Evolutionary conservation across 1,140 invertebrate genomes (phyloP), one percentile per base, ranked within the genome.

Genomic region (Rhagoletis pomonella): DNA sequence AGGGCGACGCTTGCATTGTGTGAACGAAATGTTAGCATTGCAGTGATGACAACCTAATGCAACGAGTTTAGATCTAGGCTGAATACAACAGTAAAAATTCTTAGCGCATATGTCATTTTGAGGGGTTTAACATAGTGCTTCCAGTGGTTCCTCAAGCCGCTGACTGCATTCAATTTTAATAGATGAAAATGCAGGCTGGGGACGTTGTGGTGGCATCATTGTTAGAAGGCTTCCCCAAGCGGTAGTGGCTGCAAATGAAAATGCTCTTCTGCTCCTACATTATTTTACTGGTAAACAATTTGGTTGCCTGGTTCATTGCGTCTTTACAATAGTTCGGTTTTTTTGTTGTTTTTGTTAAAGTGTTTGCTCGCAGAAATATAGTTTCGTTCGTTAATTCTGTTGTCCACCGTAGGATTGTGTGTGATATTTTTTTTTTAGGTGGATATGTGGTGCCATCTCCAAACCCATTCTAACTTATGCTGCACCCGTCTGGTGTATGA

Each of bases 331-430:
- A 73, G 44, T n/a, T 47, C 17, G 50, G 73, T 58, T 81, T 44
- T 81, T 44, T 81, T 81, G 17, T 50, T 19, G 64, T 55, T 55
- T 5, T 81, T 55, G 47, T 0, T 62, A 14, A 62, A 14, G 60
- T 17, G 60, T 29, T 50, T 42, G 7, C 29, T 42, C 12, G 65
- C 19, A 67, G 17, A 73, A 77, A 29, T 1, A 77, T 50, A 77
- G 69, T 77, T 77, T 47, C 47, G n/a, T 81, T 5, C 42, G n/a
- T 14, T 81, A 81, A 81, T 81, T 81, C 44, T 81, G n/a, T 81
- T 50, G 47, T 81, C 4, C 17, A 77, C 2, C 44, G 44, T 3
- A 3, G 69, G 14, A 4, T 17, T 77, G 19, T 50, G 0, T 81
- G 50, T 19, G 47, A 55, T 81, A 29, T 29, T 29, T 29, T 29